Percentiles rank a stretch among this genome's conserved stretches.
Conservation (phyloP, 2,113 vertebrate species). For the Lonchura striata region DNA sequence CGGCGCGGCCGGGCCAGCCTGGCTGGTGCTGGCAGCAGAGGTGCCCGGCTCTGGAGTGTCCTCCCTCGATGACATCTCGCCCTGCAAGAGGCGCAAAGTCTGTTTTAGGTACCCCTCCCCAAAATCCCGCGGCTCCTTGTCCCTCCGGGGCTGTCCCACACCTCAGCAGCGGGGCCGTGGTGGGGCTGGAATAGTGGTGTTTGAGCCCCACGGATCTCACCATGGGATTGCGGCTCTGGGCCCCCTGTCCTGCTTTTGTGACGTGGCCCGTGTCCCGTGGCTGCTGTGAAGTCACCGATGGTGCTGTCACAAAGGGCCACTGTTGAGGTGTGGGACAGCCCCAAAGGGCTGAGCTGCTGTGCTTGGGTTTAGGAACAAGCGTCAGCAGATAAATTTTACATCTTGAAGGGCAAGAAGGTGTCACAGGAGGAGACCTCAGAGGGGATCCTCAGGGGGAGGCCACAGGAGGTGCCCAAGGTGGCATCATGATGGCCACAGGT, state of each 20-base stretch:
- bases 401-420: too few species aligned
- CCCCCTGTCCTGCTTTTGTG: not conserved
- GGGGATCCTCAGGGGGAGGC: not conserved
- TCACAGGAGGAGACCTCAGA: not conserved
- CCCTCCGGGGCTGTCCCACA: rapidly evolving
- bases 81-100: not conserved
- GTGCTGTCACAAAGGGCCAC: not conserved
- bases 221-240: rapidly evolving
- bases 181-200: not conserved
- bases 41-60: not conserved
- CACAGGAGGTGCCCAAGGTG: rapidly evolving
- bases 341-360: rapidly evolving
- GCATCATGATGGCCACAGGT: not conserved
- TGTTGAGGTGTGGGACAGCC: rapidly evolving
- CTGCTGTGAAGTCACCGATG: not conserved
- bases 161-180: not conserved
- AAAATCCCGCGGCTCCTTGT: rapidly evolving
- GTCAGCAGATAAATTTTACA: rapidly evolving
- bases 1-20: rapidly evolving
- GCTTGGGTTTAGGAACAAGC: rapidly evolving
- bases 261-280: rapidly evolving
- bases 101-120: not conserved
- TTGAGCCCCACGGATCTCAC: not conserved
- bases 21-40: not conserved
- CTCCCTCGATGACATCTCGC: not conserved